Evolutionary conservation across 2,113 vertebrate genomes (phyloP).

Genomic region (Eudyptes chrysolophus): DNA sequence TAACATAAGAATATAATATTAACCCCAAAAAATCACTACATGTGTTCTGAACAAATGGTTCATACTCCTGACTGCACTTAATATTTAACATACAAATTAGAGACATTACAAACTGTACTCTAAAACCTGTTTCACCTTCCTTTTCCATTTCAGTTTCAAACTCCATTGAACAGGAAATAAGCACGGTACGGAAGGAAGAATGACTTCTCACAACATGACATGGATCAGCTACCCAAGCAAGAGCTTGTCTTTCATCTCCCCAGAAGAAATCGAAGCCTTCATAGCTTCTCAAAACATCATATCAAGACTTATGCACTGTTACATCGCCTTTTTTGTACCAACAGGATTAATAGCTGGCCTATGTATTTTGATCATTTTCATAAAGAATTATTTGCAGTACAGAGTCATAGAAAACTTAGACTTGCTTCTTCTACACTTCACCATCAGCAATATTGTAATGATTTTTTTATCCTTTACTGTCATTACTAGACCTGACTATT

Average conservation of each 20-base stretch:
- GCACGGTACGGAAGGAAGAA: background rate
- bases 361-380: conserved; percentile 71
- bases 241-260: background rate
- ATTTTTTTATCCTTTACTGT: conserved; percentile 78
- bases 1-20: background rate
- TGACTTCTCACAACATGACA: conserved; percentile 55
- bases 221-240: conserved; percentile 69
- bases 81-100: background rate
- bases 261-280: background rate
- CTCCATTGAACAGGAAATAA: background rate
- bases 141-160: background rate
- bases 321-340: conserved; percentile 66
- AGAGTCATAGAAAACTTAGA: conserved; percentile 60
- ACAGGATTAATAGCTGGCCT: conserved; percentile 70
- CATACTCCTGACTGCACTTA: background rate
- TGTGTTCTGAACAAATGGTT: background rate
- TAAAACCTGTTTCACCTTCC: background rate
- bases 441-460: conserved; percentile 70
- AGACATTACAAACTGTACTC: background rate
- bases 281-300: conserved; percentile 70
- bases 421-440: conserved; percentile 69
- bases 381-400: conserved; percentile 56
- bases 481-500: conserved; percentile 68
- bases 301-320: conserved; percentile 73
- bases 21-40: background rate